A percentile compares a stretch with the other conserved stretches of the same genome.
These are phyloP conservation scores for Autographa pulchrina DNA, from an alignment of 2,888 invertebrate species.

Conservation along the genomic window DNA sequence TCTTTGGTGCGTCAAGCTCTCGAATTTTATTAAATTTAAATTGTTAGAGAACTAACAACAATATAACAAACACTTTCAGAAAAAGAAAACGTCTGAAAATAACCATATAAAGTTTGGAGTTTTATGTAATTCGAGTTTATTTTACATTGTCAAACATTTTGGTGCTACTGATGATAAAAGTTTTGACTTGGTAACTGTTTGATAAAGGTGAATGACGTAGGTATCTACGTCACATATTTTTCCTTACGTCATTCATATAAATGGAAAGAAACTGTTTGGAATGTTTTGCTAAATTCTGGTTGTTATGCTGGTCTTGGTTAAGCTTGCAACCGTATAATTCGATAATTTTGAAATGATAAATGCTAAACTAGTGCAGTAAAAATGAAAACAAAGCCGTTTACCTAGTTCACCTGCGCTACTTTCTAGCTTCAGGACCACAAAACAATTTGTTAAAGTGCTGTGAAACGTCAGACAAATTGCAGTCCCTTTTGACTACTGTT, in stretches of 20 bases:
- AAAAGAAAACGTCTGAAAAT: neutral
- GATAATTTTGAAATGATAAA: no score
- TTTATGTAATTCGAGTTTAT: conserved; percentile 3
- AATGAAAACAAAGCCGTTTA: neutral
- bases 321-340: neutral
- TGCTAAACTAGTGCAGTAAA: neutral
- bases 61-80: neutral
- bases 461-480: neutral
- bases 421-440: conserved; percentile 3
- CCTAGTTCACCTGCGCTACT: neutral
- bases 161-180: neutral
- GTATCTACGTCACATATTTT: neutral
- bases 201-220: neutral
- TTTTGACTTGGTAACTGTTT: neutral
- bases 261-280: neutral
- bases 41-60: neutral
- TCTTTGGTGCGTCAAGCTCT: conserved; percentile 53
- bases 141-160: neutral
- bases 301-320: neutral
- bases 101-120: neutral
- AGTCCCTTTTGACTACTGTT: conserved; percentile 2
- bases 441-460: conserved; percentile 1
- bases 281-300: neutral
- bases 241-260: neutral
- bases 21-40: conserved; percentile 22